A percentile compares a stretch with the other conserved stretches of the same genome.
Evolutionary conservation across 2,113 vertebrate genomes (phyloP).

Genomic region (Aplodontia rufa): DNA sequence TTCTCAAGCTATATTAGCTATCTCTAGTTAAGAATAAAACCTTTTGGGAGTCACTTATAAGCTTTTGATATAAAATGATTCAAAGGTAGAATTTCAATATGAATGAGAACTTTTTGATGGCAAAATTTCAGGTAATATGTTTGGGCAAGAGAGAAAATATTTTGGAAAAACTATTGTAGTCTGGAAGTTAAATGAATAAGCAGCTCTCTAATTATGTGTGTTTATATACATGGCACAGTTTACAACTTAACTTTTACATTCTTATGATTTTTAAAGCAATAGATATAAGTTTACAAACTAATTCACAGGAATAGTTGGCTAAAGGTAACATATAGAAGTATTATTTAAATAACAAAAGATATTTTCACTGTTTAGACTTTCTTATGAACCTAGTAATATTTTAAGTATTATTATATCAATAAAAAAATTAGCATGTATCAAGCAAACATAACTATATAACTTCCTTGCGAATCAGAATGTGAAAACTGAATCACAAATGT

Average conservation of each 20-base stretch:
- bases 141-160: background rate
- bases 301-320: background rate
- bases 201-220: background rate
- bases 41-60: accelerated
- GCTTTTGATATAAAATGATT: background rate
- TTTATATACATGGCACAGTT: background rate
- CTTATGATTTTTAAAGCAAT: background rate
- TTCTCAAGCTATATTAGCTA: background rate
- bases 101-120: background rate
- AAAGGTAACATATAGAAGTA: background rate
- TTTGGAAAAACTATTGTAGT: background rate
- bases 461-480: background rate
- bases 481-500: background rate
- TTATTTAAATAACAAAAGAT: background rate
- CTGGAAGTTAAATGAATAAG: background rate
- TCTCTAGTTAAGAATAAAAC: background rate
- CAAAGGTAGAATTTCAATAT: background rate
- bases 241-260: background rate
- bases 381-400: background rate
- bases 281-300: background rate
- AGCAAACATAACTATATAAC: background rate
- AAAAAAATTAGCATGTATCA: background rate
- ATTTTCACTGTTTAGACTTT: background rate
- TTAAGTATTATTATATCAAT: background rate
- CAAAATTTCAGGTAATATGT: background rate